Base-by-base conservation (phyloP, 2,797 vertebrate genomes). In the Neosalanx taihuensis region DNA sequence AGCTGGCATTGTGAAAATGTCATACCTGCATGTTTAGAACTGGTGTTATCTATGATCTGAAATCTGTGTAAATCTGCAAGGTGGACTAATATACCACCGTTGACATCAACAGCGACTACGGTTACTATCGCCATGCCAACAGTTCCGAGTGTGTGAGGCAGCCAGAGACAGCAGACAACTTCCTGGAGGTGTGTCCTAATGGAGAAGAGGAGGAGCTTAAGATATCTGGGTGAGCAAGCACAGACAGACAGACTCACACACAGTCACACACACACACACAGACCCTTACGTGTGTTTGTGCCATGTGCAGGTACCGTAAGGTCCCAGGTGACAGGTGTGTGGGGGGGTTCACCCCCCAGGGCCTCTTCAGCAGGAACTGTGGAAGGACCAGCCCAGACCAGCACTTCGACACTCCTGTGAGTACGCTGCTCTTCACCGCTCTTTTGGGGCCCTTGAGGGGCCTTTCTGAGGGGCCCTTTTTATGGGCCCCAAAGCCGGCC, bases 261-360 rank as follows among this genome's bases (percentile, higher is more conserved):
- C 37, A 60, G 15, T 29, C 23, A 61, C 49, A 69, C 31, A 58
- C 51, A 26, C 29, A 23, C 18, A 69, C 53, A 53, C 6, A 13
- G 70, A 62, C 4, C 60, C n/a, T 4, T n/a, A 20, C 3, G 17
- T 53, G 35, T 73, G 58, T 59, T 10, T 56, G 41, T 46, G 41
- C 46, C 56, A 15, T 80, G 66, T 73, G 17, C 70, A 94, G 93
- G 81, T 94, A 94, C 75, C 90, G 93, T 2, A 94, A 91, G 76
- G 86, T 94, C 18, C 90, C 93, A 0, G 89, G 92, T 31, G 84
- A 94, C 77, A 86, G 77, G 70, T 94, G 93, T 60, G 87, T 91
- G 78, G 91, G 91, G 5, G 93, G 93, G 1, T 93, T 93, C 78
- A 76, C 23, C 6, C 90, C 91, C 56, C 83, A 75, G 65, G 77